These are phyloP conservation scores for Luperina nickerlii DNA, from an alignment of 2,888 invertebrate species.

Conservation along the genomic window DNA sequence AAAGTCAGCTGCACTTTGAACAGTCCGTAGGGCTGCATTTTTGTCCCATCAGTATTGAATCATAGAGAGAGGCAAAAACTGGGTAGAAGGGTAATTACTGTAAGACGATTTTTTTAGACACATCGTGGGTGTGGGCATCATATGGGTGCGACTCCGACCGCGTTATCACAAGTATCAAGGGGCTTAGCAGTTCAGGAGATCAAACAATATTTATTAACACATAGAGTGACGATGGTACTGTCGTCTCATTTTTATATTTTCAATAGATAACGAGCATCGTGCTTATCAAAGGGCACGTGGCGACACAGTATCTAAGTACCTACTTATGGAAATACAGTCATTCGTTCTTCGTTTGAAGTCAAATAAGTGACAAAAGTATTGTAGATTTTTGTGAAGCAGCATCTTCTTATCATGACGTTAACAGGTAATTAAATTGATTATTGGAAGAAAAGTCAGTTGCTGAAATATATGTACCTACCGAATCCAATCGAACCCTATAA, in stretches of 20 bases:
- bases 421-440: background rate
- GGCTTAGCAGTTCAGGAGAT: slow-evolving; percentile 22
- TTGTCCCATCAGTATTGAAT: background rate
- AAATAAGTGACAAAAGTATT: background rate
- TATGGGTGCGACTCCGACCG: background rate
- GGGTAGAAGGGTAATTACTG: background rate
- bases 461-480: background rate
- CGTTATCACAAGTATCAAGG: slow-evolving; percentile 5
- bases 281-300: slow-evolving; percentile 14
- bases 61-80: background rate
- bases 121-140: background rate
- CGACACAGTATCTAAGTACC: background rate
- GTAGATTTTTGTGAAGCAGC: background rate
- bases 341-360: background rate
- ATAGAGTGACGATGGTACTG: background rate
- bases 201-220: slow-evolving; percentile 3
- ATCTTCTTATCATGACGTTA: too few species aligned
- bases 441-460: background rate
- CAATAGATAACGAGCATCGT: slow-evolving; percentile 6
- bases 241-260: background rate
- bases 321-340: background rate
- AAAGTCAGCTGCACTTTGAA: background rate
- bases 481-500: background rate
- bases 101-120: background rate
- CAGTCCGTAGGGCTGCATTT: background rate